phyloP scores from a whole-genome alignment of 2,797 vertebrate species.

The Pelodytes ibericus region DNA sequence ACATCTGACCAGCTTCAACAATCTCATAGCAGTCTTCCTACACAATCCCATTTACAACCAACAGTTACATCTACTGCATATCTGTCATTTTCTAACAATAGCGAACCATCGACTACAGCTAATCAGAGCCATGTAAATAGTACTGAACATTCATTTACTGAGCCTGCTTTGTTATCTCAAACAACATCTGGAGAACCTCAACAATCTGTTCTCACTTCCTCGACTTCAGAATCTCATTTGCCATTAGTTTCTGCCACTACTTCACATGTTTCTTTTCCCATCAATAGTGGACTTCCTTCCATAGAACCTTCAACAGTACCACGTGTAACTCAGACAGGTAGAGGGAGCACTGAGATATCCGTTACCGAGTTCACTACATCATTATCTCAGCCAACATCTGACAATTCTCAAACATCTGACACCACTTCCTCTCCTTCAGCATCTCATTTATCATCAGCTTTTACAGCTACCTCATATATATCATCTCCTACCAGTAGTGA shows the following conservation, averaged over 20 bases:
- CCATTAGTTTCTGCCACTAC: background rate
- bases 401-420: background rate
- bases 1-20: too few relatives aligned
- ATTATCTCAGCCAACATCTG: constrained; percentile 1
- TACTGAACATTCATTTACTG: background rate
- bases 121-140: background rate
- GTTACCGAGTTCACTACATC: background rate
- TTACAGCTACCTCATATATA: constrained; percentile 34
- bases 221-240: background rate
- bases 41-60: too few relatives aligned
- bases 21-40: too few relatives aligned
- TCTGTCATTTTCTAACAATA: too few relatives aligned
- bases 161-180: background rate
- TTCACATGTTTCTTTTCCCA: background rate
- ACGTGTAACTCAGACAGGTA: background rate
- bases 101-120: background rate
- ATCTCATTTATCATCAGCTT: constrained; percentile 27
- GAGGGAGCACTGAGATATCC: background rate
- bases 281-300: constrained; percentile 46
- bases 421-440: constrained; percentile 7
- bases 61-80: too few relatives aligned
- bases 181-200: background rate
- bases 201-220: background rate
- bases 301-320: constrained; percentile 12
- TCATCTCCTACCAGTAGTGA: constrained; percentile 52